Evolutionary conservation across 2,888 invertebrate species (phyloP).

Genomic region (Lochmaea crataegi): DNA sequence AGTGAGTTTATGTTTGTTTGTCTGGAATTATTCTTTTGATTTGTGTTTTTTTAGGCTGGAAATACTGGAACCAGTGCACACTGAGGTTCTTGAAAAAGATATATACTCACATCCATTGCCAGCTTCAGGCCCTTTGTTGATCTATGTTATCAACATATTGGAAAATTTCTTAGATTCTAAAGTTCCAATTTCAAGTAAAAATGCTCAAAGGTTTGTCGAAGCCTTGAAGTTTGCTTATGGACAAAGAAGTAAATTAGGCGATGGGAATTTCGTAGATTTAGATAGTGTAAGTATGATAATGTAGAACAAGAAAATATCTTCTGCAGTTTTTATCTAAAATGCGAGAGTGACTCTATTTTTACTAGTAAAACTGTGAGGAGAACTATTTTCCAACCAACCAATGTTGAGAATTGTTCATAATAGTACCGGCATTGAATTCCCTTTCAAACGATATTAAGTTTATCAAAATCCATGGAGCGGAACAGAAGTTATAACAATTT

Average conservation of each 20-base stretch:
- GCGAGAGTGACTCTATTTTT: too few species aligned
- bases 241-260: constrained; percentile 85
- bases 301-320: not conserved
- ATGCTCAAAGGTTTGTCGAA: constrained; percentile 88
- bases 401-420: too few species aligned
- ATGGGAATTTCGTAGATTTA: constrained; percentile 68
- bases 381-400: not conserved
- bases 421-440: too few species aligned
- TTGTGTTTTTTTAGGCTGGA: constrained; percentile 65
- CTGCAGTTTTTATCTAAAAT: too few species aligned
- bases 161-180: constrained; percentile 65
- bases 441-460: too few species aligned
- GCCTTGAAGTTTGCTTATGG: constrained; percentile 94
- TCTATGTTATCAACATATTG: constrained; percentile 85
- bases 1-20: constrained; percentile 64
- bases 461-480: too few species aligned
- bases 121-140: constrained; percentile 84
- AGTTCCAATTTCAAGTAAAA: constrained; percentile 59
- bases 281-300: constrained; percentile 37
- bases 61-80: constrained; percentile 74
- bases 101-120: constrained; percentile 85
- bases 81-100: constrained; percentile 72
- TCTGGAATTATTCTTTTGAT: too few species aligned
- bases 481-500: too few species aligned
- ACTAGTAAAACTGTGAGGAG: too few species aligned